Base-by-base conservation (phyloP, 2,888 invertebrate species). In the Dinocampus coccinellae region DNA sequence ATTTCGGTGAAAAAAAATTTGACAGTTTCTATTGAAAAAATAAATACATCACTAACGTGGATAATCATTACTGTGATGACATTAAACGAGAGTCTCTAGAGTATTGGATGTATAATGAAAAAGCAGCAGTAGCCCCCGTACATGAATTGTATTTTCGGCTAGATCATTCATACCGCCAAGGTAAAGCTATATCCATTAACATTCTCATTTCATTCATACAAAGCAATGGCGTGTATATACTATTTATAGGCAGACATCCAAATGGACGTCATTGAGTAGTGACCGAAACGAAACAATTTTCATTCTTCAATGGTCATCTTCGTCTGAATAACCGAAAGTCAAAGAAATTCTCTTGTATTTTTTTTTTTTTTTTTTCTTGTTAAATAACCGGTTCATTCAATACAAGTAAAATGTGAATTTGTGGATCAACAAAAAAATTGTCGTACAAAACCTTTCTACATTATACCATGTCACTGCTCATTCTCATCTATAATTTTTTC, bases 271-370 rank as follows among this genome's bases (percentile, higher is more conserved):
- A 79, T 82, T 78, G 80, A 78, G 76, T 74, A 53, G 57, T 61
- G 72, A 67, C 80, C 83, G 80, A 81, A 79, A 78, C 82, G 72
- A 84, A 84, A 70, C 79, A 77, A 82, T 84, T 84, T 77, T 81
- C 76, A 78, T 72, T 70, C 75, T 76, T 78, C 75, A 77, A 78
- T 79, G 76, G 74, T 42, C 33, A 68, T n/a, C 58, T 34, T 47
- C 24, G 34, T 10, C 57, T 52, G n/a, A 3, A 22, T n/a, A 61
- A 74, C 69, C 70, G 62, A 70, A 70, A 2, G 3, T 61, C 62
- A 66, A 58, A 68, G 20, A 58, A 26, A 29, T 62, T 71, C 70
- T 72, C 57, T 24, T 73, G 42, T 64, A 53, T 64, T 16, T 72
- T 1, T n/a, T n/a, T n/a, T n/a, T n/a, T n/a, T n/a, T n/a, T n/a